Evolutionary conservation across 2,888 invertebrate species (phyloP).

Genomic region (Machimus atricapillus): DNA sequence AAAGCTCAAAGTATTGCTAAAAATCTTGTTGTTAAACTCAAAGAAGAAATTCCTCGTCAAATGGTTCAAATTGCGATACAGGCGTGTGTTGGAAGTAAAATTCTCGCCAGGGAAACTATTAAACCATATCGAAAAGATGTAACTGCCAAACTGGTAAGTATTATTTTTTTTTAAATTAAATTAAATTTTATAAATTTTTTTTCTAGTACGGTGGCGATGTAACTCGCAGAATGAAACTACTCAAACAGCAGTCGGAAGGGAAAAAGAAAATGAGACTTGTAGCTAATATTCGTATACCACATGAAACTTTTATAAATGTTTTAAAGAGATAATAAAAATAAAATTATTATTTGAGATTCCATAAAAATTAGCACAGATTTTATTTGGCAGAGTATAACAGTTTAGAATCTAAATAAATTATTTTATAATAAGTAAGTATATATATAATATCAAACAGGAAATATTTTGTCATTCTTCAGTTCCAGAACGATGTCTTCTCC

Average conservation of each 20-base stretch:
- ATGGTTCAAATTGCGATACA: constrained; percentile 89
- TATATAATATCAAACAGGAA: neutral
- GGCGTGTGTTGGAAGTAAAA: constrained; percentile 78
- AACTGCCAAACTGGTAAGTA: constrained; percentile 84
- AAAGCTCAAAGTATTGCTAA: constrained; percentile 72
- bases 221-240: constrained; percentile 85
- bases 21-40: constrained; percentile 75
- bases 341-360: neutral
- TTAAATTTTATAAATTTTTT: constrained; percentile 54
- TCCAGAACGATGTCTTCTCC: neutral
- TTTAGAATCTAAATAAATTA: neutral
- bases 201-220: constrained; percentile 90
- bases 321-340: constrained; percentile 71
- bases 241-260: constrained; percentile 90
- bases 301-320: constrained; percentile 92
- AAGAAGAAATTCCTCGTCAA: constrained; percentile 87
- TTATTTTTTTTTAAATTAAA: neutral
- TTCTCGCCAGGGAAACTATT: constrained; percentile 84
- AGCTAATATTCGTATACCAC: constrained; percentile 89
- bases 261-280: constrained; percentile 92
- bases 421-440: neutral
- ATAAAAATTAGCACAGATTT: neutral
- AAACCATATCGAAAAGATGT: constrained; percentile 92
- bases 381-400: neutral
- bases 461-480: neutral